Base-by-base conservation (phyloP, 2,797 vertebrate species). In the Schizopygopsis malacanthus region DNA sequence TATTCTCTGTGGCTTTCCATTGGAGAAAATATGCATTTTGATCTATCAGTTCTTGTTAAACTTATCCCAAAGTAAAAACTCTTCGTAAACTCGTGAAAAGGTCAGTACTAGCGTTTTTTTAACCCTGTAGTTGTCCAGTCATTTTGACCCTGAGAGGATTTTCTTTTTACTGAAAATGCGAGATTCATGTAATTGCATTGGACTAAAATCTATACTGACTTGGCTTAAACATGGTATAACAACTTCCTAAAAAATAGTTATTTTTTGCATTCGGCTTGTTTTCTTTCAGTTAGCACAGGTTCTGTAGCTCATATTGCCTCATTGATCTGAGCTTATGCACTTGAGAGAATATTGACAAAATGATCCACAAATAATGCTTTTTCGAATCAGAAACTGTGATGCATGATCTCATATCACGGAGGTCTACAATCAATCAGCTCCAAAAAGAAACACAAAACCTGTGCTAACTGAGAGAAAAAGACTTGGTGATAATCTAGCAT, bases 1-100 rank as follows among this genome's bases (percentile, higher is more conserved):
- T 50, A 71, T 85, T 71, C 37, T 85, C 18, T 39, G 69, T 73
- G 84, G 41, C 9, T 81, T 85, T 73, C 28, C 84, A 63, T 6
- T 50, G 6, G 12, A 77, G 61, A 67, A 45, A 16, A 67, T 16
- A 10, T 20, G 8, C 22, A 45, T 69, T 37, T 54, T 41, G 50
- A 70, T 50, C 69, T 22, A 45, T n/a, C 83, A 70, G 76, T 79
- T 12, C 41, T 37, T 77, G 18, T 6, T 61, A 6, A 22, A 73
- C 39, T 25, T 39, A 39, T 50, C 52, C 43, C 75, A 41, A 41
- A 56, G 20, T 43, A 43, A 9, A 43, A 43, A 43, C 41, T 43
- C 41, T 43, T 43, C 41, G 9, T 43, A 43, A 43, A 43, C 41
- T 9, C 8, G 41, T 43, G 41, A 43, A 43, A 43, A 43, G 41